Base-by-base conservation (phyloP, 2,888 invertebrate species). In the Coremacera marginata region DNA sequence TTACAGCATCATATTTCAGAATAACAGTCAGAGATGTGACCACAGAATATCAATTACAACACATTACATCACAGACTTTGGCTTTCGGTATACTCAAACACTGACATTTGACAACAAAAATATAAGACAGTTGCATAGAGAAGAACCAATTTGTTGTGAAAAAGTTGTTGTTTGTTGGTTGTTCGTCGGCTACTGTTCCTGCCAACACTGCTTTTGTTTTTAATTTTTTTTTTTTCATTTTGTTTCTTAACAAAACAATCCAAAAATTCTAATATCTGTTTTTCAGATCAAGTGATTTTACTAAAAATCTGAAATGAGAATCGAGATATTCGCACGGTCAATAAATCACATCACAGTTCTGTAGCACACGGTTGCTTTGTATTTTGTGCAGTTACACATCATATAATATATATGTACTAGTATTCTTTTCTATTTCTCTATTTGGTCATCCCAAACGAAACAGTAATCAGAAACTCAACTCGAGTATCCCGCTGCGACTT, bases 221-320 rank as follows among this genome's bases (percentile, higher is more conserved):
- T 11, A 7, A n/a, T n/a, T 31, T 31, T 31, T 31, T 31, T 31
- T 3, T 5, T 31, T 31, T 5, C 31, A 4, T 3, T 31, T 11
- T 44, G 1, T 44, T 60, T 60, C 27, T 27, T 11, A 60, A 51
- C 68, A 7, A 68, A 68, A 68, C 25, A 68, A 49, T 68, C 68
- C 8, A 37, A 11, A 44, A 44, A 11, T 44, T 44, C 22, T 9
- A 49, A 49, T 68, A 25, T 49, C 68, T 68, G 49, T 68, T 51
- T 65, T 68, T 51, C 68, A 51, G n/a, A 51, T 68, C 49, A 22
- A 65, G 27, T 68, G 68, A 68, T 68, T 68, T 68, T 51, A 34
- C 63, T 68, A 14, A 49, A 68, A 68, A 68, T 68, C 49, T 27
- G 68, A 49, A 68, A 51, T 68, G 68, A 68, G 49, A 68, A 51